A percentile compares a stretch with the other conserved stretches of the same genome.
These are phyloP conservation scores for Choreutis nemorana DNA, from an alignment of 2,888 invertebrate species.

Conservation along the genomic window DNA sequence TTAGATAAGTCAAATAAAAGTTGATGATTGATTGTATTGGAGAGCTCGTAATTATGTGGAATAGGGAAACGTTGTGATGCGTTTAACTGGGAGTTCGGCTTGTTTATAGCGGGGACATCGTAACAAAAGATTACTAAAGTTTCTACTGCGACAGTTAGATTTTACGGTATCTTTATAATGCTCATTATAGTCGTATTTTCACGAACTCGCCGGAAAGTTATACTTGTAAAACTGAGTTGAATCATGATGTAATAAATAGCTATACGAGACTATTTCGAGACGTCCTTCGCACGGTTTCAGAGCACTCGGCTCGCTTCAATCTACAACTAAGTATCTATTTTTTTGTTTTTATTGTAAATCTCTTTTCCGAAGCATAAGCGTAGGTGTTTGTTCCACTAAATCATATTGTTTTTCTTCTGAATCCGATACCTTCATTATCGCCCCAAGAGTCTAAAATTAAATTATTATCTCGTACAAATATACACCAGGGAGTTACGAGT, in stretches of 20 bases:
- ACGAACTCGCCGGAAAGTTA: slow-evolving; percentile 15
- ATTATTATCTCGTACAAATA: slow-evolving; percentile 35
- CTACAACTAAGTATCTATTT: too few relatives aligned
- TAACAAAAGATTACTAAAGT: slow-evolving; percentile 17
- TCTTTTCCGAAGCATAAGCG: too few relatives aligned
- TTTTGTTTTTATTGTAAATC: too few relatives aligned
- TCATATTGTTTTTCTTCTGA: too few relatives aligned
- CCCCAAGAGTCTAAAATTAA: slow-evolving; percentile 32
- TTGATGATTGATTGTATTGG: slow-evolving; percentile 61
- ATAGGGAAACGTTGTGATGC: slow-evolving; percentile 29
- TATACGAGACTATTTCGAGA: slow-evolving; percentile 51
- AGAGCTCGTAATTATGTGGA: slow-evolving; percentile 41
- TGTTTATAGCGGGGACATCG: slow-evolving; percentile 27
- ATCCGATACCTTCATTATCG: slow-evolving; percentile 35
- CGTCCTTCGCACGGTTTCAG: slow-evolving; percentile 54
- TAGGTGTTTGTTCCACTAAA: too few relatives aligned
- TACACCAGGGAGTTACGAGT: slow-evolving; percentile 30
- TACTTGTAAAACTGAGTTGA: slow-evolving; percentile 33
- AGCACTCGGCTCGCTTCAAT: slow-evolving; percentile 35
- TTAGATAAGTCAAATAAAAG: slow-evolving; percentile 59
- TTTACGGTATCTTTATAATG: neutral
- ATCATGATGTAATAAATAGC: slow-evolving; percentile 47
- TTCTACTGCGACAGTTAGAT: slow-evolving; percentile 4
- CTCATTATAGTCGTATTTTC: slow-evolving; percentile 4
- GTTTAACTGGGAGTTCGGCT: slow-evolving; percentile 30